Conservation (phyloP, 1,140 invertebrate genomes). For the Maniola jurtina region DNA sequence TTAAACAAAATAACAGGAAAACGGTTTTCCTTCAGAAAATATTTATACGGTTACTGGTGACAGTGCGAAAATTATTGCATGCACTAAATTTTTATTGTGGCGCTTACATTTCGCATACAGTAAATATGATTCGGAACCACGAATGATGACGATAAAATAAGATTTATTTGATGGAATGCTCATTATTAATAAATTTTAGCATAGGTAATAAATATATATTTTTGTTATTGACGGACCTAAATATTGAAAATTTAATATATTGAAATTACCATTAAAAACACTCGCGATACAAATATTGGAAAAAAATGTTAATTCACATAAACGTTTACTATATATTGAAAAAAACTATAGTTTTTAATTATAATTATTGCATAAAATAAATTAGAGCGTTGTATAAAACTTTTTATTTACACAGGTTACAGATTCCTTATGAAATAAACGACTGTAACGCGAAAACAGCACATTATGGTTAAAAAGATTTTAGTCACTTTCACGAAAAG, state of each 20-base stretch:
- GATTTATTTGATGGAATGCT: slow-evolving; percentile 6
- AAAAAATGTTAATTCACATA: too few species aligned
- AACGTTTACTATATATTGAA: too few species aligned
- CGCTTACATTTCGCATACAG: slow-evolving; percentile 29
- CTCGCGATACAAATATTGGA: too few species aligned
- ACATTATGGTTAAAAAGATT: neutral
- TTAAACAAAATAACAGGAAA: neutral
- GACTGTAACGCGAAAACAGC: neutral
- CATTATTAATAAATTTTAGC: too few species aligned
- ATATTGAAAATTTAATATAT: too few species aligned
- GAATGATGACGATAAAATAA: slow-evolving; percentile 18
- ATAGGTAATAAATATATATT: too few species aligned
- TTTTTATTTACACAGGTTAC: neutral
- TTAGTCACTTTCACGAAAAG: neutral
- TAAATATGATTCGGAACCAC: slow-evolving; percentile 19
- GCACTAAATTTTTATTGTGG: slow-evolving; percentile 33
- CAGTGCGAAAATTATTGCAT: slow-evolving; percentile 30
- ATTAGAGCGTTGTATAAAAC: neutral
- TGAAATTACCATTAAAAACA: too few species aligned
- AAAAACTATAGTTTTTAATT: too few species aligned
- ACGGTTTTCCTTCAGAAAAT: slow-evolving; percentile 17
- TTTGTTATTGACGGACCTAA: too few species aligned
- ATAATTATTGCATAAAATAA: too few species aligned
- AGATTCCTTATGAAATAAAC: neutral
- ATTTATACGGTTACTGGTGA: slow-evolving; percentile 24